These are phyloP conservation scores for Palythoa caribaeorum DNA, from an alignment of 92 coral and sea anemone genomes.

Conservation along the genomic window DNA sequence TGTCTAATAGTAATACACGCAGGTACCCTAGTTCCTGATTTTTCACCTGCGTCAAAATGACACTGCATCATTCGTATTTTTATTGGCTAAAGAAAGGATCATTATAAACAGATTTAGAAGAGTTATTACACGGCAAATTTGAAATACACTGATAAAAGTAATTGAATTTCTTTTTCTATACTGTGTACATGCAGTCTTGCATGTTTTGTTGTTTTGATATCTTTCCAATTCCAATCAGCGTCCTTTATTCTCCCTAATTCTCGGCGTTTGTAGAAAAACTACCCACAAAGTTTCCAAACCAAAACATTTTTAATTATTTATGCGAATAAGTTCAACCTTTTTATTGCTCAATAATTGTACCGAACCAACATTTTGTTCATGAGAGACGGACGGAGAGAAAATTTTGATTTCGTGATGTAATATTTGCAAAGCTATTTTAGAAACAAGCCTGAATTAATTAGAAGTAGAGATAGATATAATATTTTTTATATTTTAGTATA, in stretches of 20 bases:
- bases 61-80: not conserved
- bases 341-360: not conserved
- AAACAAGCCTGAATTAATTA: not conserved
- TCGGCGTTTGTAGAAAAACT: no score
- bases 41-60: constrained; percentile 13
- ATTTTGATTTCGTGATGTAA: not conserved
- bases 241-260: no score
- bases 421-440: constrained; percentile 7
- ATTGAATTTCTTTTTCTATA: not conserved
- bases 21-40: not conserved
- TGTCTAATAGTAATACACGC: not conserved
- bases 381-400: not conserved
- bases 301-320: no score
- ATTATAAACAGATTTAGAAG: not conserved
- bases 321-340: not conserved
- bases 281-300: no score
- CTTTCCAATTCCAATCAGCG: no score
- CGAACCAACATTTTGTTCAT: not conserved
- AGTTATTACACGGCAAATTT: not conserved
- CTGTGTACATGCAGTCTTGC: no score
- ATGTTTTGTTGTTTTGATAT: no score
- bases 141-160: not conserved
- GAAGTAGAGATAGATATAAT: no score
- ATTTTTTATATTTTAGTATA: not conserved
- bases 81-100: not conserved